Base-by-base conservation (phyloP, 2,888 invertebrate genomes). In the Xestia rhomboidea region DNA sequence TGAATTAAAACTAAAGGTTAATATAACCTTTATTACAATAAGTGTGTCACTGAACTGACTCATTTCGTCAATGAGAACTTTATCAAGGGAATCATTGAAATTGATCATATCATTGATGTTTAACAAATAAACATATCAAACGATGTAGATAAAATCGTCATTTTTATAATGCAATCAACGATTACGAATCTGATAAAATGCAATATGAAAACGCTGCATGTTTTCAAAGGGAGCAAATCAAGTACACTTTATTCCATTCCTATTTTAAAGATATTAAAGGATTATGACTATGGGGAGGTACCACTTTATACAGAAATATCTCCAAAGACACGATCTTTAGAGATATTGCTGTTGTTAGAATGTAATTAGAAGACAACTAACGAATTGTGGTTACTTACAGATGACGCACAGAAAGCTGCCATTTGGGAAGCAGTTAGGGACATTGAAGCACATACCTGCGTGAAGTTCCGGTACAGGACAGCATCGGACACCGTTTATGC, bases 401-500 rank as follows among this genome's bases (percentile, higher is more conserved):
- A 93, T 75, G 93, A 93, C 2, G 82, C 91, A 7, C 96, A 96
- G 79, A 86, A 91, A 60, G 94, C 90, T 21, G 96, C 96, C n/a
- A 93, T 96, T 72, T 85, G 89, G 81, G 93, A 89, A 3, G 96
- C 94, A 0, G 93, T 94, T 76, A 90, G 83, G 21, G 95, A 95
- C 79, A 96, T 96, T 49, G 96, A 96, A 82, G 88, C 85, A 24
- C 89, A 95, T 85, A 94, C 95, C 1, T 96, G 96, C 85, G 82
- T 96, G 30, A 95, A 90, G 77, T 96, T 96, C 93, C 94, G 96
- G 24, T 91, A 92, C 75, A 92, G 95, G 5, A 83, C 92, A 57
- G 91, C 94, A 0, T 87, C 92, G 76, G 96, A 96, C 67, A 89
- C 79, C 0, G 91, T 87, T 4, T 96, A 87, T 84, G 95, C 95